Percentiles rank a stretch among this genome's conserved stretches.
These are phyloP conservation scores for Limnodromus scolopaceus DNA, from an alignment of 2,797 vertebrate species.

Conservation along the genomic window DNA sequence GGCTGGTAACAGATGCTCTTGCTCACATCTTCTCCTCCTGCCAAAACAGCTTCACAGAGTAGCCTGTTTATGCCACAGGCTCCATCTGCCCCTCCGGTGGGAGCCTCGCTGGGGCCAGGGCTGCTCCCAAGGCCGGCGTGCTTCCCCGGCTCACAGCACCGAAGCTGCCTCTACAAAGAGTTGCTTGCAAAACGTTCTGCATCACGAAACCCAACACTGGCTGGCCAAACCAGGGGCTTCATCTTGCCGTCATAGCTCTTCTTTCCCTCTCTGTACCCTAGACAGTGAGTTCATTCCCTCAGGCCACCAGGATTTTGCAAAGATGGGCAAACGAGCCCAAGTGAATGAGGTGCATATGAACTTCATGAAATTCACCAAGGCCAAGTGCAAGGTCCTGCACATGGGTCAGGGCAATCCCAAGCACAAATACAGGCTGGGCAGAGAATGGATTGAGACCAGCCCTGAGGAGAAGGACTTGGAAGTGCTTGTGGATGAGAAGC, in stretches of 20 bases:
- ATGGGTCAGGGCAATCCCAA: not conserved
- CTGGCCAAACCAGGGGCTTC: not conserved
- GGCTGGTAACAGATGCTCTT: not conserved
- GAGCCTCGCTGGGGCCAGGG: accelerated
- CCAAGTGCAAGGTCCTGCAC: not conserved
- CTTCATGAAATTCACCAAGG: not conserved
- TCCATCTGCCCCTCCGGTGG: not conserved
- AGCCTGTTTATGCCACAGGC: not conserved
- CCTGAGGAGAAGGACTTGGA: not conserved
- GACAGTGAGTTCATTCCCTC: not conserved
- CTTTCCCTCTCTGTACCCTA: not conserved
- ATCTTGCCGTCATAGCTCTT: not conserved
- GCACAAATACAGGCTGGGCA: not conserved
- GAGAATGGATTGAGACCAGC: not conserved
- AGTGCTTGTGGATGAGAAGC: not conserved
- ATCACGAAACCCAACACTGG: accelerated
- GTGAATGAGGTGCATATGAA: not conserved
- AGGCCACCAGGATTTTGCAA: not conserved
- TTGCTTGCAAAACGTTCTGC: not conserved
- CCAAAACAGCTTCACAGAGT: not conserved
- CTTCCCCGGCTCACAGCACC: not conserved
- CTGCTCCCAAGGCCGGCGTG: accelerated
- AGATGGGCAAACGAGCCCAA: not conserved
- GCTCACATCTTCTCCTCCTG: not conserved
- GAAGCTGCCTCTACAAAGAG: not conserved